Conservation (phyloP, 1,140 invertebrate genomes). For the Apis dorsata region DNA sequence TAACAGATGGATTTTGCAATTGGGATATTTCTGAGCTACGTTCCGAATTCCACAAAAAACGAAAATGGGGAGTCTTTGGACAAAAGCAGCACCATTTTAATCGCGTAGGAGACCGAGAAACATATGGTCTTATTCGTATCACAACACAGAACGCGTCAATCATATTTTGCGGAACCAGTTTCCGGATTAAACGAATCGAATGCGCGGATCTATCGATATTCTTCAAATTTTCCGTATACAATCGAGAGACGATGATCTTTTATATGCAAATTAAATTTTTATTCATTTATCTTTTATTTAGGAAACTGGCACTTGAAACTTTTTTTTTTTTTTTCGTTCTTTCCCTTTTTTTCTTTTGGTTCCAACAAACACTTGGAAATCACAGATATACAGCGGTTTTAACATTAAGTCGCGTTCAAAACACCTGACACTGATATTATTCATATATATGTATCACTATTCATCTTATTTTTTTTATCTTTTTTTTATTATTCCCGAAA, state of each 20-base stretch:
- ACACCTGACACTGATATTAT: slow-evolving; percentile 53
- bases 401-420: slow-evolving; percentile 37
- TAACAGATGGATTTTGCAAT: slow-evolving; percentile 44
- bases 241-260: slow-evolving; percentile 3
- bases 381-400: slow-evolving; percentile 62
- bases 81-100: slow-evolving; percentile 56
- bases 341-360: slow-evolving; percentile 33
- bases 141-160: slow-evolving; percentile 53
- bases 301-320: slow-evolving; percentile 61
- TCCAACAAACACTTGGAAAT: slow-evolving; percentile 59
- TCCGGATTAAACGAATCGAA: slow-evolving; percentile 24
- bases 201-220: slow-evolving; percentile 30
- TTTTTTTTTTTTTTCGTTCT: slow-evolving; percentile 4
- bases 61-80: slow-evolving; percentile 40
- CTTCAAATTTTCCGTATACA: slow-evolving; percentile 8
- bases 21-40: slow-evolving; percentile 25
- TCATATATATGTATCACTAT: slow-evolving; percentile 34
- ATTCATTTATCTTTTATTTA: slow-evolving; percentile 37
- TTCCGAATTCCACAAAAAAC: slow-evolving; percentile 38
- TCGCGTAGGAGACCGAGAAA: slow-evolving; percentile 26
- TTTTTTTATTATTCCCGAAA: background rate
- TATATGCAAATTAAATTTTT: background rate
- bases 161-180: slow-evolving; percentile 31
- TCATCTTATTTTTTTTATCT: background rate
- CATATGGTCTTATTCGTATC: slow-evolving; percentile 27